These are phyloP conservation scores for Macrophya annulata DNA, from an alignment of 2,888 invertebrate species.

Conservation along the genomic window DNA sequence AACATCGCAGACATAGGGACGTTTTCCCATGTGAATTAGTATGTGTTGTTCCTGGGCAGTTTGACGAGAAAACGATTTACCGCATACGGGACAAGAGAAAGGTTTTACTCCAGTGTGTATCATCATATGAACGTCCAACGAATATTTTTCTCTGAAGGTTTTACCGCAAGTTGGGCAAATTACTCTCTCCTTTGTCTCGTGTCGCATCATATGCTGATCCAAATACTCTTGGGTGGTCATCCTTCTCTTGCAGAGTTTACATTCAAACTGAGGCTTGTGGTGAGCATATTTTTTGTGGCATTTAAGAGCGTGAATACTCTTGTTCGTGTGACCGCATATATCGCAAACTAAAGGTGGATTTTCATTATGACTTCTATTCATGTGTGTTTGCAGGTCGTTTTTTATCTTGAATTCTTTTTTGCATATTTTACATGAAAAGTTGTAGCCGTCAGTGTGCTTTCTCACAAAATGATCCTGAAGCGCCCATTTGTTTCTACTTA, in stretches of 20 bases:
- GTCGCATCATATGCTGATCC: constrained; percentile 62
- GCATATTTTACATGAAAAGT: constrained; percentile 54
- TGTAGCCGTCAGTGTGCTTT: constrained; percentile 50
- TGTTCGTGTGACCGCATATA: constrained; percentile 63
- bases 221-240: constrained; percentile 61
- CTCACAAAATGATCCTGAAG: constrained; percentile 57
- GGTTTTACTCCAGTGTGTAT: constrained; percentile 60
- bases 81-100: constrained; percentile 61
- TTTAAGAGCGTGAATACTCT: constrained; percentile 61
- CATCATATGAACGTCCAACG: constrained; percentile 59
- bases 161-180: constrained; percentile 65
- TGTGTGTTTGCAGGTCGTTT: constrained; percentile 58
- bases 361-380: constrained; percentile 57
- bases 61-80: constrained; percentile 64
- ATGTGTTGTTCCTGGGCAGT: constrained; percentile 65
- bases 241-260: constrained; percentile 62
- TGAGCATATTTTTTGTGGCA: constrained; percentile 64
- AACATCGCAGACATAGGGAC: constrained; percentile 54
- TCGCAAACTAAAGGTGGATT: constrained; percentile 60
- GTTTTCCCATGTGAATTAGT: constrained; percentile 62
- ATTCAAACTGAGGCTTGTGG: constrained; percentile 60
- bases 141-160: constrained; percentile 56
- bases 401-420: constrained; percentile 54
- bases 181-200: constrained; percentile 57
- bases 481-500: constrained; percentile 16